Base-by-base conservation (phyloP, 2,888 invertebrate genomes). In the Napeogenes inachia region DNA sequence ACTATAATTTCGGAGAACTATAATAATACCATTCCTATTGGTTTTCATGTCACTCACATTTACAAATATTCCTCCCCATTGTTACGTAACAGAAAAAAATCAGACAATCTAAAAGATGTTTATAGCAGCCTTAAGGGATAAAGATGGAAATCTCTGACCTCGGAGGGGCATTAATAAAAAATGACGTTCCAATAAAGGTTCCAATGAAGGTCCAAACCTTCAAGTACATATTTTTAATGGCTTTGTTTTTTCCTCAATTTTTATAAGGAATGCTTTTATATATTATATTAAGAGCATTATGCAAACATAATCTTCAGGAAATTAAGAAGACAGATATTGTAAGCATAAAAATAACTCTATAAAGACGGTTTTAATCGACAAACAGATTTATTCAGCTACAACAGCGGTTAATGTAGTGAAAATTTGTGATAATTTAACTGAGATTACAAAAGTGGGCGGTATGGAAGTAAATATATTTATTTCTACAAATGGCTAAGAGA, bases 381-480 rank as follows among this genome's bases (percentile, higher is more conserved):
- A 42, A 42, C 42, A 42, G 42, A 42, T 10, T 42, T 35, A 35
- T 6, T 5, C 35, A 6, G 42, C 10, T 42, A 6, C 42, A 42
- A 42, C 35, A 57, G 47, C 2, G n/a, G 13, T 47, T 47, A 47
- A 47, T 57, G 56, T 57, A 57, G 32, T 57, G 45, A 13, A 57
- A 57, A 57, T 57, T 8, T 13, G 56, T 50, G 30, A 50, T 50
- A 30, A 30, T 30, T 50, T 50, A 30, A 50, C 30, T n/a, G 4
- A 50, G 50, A 58, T 57, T 56, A 46, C 45, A 50, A 42, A 59
- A 63, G 45, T 59, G 38, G 59, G 56, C 62, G 53, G 56, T 38
- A 46, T 35, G 33, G 35, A 55, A 53, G 55, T 70, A 72, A 73
- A 69, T 67, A 68, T 73, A 75, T 75, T 73, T 73, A 73, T 56